Evolutionary conservation across 2,888 invertebrate species (phyloP).

Genomic region (Mesorhabditis belari): DNA sequence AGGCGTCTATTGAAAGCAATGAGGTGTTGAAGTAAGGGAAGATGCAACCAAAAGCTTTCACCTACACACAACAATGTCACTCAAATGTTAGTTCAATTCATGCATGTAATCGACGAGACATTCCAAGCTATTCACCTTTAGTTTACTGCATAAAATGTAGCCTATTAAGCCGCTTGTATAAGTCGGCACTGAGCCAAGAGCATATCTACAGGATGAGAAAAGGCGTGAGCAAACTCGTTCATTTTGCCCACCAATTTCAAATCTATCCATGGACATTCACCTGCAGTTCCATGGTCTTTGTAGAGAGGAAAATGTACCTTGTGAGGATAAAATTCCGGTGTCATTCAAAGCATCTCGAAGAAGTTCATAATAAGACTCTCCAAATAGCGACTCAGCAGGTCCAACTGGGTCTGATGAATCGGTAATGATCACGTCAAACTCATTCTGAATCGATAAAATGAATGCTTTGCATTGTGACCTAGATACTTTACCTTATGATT

Average conservation of each 20-base stretch:
- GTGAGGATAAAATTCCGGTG: conserved; percentile 86
- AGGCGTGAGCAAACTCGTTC: conserved; percentile 58
- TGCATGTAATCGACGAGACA: neutral
- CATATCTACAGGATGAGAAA: conserved; percentile 74
- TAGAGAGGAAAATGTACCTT: conserved; percentile 57
- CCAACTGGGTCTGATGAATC: conserved; percentile 97
- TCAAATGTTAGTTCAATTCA: neutral
- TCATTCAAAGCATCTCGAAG: conserved; percentile 76
- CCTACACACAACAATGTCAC: conserved; percentile 55
- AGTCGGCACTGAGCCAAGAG: conserved; percentile 77
- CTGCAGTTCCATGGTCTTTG: conserved; percentile 52
- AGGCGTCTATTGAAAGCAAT: conserved; percentile 69
- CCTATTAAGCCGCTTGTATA: conserved; percentile 96
- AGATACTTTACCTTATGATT: conserved; percentile 60
- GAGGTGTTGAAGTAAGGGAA: conserved; percentile 71
- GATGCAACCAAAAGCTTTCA: conserved; percentile 69
- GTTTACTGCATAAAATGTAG: conserved; percentile 76
- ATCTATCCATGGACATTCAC: conserved; percentile 70
- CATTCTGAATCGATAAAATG: conserved; percentile 47
- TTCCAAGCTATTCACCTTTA: conserved; percentile 53
- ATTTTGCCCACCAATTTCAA: conserved; percentile 71
- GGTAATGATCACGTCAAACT: conserved; percentile 94
- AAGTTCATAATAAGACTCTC: conserved; percentile 74
- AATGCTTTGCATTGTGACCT: neutral
- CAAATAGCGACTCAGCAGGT: conserved; percentile 69